Conservation (phyloP, 2,888 invertebrate species). For the Altica lythri region DNA sequence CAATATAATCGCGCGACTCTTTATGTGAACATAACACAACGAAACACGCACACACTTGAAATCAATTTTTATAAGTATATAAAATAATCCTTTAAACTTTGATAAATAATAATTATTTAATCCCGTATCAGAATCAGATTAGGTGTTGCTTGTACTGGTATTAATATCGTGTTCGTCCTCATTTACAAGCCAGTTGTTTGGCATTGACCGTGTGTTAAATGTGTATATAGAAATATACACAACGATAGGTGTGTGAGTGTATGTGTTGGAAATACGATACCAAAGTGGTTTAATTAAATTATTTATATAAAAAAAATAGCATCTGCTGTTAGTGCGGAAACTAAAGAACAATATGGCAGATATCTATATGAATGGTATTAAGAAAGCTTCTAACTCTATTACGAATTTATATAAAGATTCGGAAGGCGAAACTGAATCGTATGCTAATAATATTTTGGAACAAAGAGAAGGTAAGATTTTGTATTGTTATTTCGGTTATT, state of each 20-base stretch:
- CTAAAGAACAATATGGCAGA: conserved; percentile 36
- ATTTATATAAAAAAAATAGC: too few species aligned
- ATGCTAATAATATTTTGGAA: conserved; percentile 38
- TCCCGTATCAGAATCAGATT: conserved; percentile 17
- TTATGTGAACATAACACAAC: conserved; percentile 12
- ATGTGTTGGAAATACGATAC: too few species aligned
- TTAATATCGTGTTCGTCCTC: too few species aligned
- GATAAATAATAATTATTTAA: conserved; percentile 23
- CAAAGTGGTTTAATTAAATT: too few species aligned
- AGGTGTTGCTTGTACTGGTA: not conserved
- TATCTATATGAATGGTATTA: conserved; percentile 44
- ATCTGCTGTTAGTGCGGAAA: too few species aligned
- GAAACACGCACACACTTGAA: conserved; percentile 17
- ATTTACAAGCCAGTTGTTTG: conserved; percentile 12
- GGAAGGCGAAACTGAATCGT: conserved; percentile 44
- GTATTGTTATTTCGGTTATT: too few species aligned
- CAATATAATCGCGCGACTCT: conserved; percentile 20
- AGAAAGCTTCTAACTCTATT: conserved; percentile 41
- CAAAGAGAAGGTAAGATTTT: conserved; percentile 44
- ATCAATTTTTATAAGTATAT: conserved; percentile 10
- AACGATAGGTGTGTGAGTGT: not conserved
- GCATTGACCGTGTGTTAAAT: conserved; percentile 16
- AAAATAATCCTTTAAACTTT: conserved; percentile 7
- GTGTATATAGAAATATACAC: not conserved
- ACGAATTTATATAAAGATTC: conserved; percentile 47